These are phyloP conservation scores for Aphidius gifuensis DNA, from an alignment of 1,140 invertebrate species.

Conservation along the genomic window DNA sequence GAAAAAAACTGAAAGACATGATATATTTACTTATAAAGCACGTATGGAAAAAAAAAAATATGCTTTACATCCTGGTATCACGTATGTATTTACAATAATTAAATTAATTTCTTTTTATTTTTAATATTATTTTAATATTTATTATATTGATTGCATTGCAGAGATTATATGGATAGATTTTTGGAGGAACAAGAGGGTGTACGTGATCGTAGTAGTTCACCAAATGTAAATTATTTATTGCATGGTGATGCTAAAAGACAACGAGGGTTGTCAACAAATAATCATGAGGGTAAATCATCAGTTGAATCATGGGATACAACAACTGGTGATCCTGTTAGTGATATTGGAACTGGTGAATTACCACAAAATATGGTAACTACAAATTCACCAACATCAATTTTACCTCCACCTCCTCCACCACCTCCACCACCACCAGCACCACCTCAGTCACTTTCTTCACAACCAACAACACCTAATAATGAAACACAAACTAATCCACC, in stretches of 20 bases:
- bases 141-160: constrained; percentile 35
- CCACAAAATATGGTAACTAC: constrained; percentile 25
- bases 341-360: constrained; percentile 21
- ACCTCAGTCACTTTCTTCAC: background rate
- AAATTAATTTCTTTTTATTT: background rate
- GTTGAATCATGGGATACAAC: constrained; percentile 42
- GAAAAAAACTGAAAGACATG: constrained; percentile 98
- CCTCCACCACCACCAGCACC: constrained; percentile 18
- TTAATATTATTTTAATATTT: constrained; percentile 24
- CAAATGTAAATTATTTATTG: constrained; percentile 63
- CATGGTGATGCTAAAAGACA: constrained; percentile 64
- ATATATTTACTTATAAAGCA: constrained; percentile 77
- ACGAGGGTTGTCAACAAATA: constrained; percentile 37
- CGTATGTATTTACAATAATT: constrained; percentile 53
- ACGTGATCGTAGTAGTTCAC: constrained; percentile 55
- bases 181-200: constrained; percentile 67
- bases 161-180: constrained; percentile 76
- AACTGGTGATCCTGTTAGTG: constrained; percentile 29
- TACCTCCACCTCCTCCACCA: constrained; percentile 26
- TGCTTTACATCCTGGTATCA: constrained; percentile 71
- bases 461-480: constrained; percentile 1
- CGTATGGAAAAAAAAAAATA: constrained; percentile 77
- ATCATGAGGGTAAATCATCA: constrained; percentile 42
- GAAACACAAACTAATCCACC: constrained; percentile 2
- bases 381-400: constrained; percentile 28